Conservation (phyloP, 1,140 invertebrate species). For the Drosophila littoralis region DNA sequence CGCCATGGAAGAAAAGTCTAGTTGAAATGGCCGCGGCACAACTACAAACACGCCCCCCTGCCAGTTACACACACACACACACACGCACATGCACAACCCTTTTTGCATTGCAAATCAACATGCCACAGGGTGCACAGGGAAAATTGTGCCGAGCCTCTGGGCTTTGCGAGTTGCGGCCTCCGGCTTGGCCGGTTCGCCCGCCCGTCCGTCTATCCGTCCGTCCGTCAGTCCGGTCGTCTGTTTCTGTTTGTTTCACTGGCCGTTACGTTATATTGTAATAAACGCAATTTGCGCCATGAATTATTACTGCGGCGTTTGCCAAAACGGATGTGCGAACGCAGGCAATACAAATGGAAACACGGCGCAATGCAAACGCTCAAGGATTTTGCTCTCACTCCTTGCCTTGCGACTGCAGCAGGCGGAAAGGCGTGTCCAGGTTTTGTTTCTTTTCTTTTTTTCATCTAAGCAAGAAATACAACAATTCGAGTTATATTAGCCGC, state of each 20-base stretch:
- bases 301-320: conserved; percentile 73
- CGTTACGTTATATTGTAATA: conserved; percentile 69
- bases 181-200: conserved; percentile 29
- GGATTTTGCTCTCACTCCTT: neutral
- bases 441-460: neutral
- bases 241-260: conserved; percentile 28
- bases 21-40: conserved; percentile 4
- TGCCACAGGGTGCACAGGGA: conserved; percentile 25
- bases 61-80: neutral
- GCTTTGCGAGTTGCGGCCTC: neutral
- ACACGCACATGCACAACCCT: conserved; percentile 15
- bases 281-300: conserved; percentile 80
- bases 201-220: conserved; percentile 8
- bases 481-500: neutral
- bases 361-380: conserved; percentile 6
- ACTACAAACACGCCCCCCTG: neutral
- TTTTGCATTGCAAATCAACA: conserved; percentile 69
- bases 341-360: conserved; percentile 44
- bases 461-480: neutral
- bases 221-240: conserved; percentile 2
- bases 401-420: neutral
- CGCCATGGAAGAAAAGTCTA: conserved; percentile 52
- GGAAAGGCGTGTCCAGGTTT: neutral
- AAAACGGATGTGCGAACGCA: conserved; percentile 63
- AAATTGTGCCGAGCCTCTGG: neutral